phyloP scores from a whole-genome alignment of 2,888 invertebrate species.

The Siphlonurus alternatus region DNA sequence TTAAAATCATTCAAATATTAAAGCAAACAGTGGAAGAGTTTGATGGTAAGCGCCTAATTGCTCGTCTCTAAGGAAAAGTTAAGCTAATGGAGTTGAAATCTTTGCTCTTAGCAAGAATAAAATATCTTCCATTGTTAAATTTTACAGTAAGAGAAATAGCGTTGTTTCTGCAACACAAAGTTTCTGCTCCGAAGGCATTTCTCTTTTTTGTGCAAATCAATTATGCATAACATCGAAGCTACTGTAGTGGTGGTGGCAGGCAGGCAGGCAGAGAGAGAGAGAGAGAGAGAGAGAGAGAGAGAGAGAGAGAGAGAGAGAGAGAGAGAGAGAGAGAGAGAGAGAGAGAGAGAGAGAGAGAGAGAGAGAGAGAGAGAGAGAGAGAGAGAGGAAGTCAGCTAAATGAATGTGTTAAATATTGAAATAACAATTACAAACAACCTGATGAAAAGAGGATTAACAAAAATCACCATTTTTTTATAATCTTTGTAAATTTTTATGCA shows the following conservation, averaged over 20 bases:
- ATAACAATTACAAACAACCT: constrained; percentile 10
- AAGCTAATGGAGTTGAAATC: neutral
- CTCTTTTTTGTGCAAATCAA: neutral
- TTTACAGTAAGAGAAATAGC: neutral
- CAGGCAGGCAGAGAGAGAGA: neutral
- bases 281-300: no score
- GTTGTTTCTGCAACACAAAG: neutral
- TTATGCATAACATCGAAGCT: neutral
- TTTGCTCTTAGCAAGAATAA: neutral
- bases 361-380: neutral
- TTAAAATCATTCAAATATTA: no score
- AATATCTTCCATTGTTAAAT: neutral
- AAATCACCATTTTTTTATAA: no score
- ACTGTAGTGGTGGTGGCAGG: no score
- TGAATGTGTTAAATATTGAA: constrained; percentile 10
- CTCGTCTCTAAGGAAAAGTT: neutral
- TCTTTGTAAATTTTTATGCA: no score
- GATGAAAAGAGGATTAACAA: neutral
- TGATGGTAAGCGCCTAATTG: neutral
- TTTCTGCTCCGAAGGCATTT: neutral
- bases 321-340: neutral
- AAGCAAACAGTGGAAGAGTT: no score
- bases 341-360: neutral
- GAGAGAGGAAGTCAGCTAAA: neutral
- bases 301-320: no score